phyloP scores from a whole-genome alignment of 2,797 vertebrate genomes.

The Enteromius paludinosus region DNA sequence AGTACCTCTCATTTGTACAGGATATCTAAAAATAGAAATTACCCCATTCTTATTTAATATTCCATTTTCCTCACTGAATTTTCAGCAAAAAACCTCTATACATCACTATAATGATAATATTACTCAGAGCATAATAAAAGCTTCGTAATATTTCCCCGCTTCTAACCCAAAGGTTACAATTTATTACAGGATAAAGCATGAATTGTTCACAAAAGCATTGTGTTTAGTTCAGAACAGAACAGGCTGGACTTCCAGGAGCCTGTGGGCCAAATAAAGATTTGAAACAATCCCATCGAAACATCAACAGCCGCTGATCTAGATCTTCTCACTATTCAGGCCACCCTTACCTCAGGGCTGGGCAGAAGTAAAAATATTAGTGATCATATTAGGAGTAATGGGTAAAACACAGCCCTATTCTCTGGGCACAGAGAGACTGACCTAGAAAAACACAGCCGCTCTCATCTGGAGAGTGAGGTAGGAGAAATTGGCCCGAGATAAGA shows the following conservation, averaged over 20 bases:
- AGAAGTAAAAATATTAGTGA: conserved; percentile 64
- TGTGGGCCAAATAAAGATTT: conserved; percentile 1
- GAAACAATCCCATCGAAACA: conserved; percentile 36
- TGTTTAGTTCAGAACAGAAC: background rate
- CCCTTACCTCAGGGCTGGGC: conserved; percentile 54
- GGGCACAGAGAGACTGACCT: conserved; percentile 61
- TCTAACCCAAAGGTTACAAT: background rate
- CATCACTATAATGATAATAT: background rate
- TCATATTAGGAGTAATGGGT: conserved; percentile 63
- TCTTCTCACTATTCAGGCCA: conserved; percentile 58
- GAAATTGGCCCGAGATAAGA: conserved; percentile 51
- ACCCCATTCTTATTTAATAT: background rate
- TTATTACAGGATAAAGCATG: background rate
- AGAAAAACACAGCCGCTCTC: conserved; percentile 61
- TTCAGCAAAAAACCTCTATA: background rate
- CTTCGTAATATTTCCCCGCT: background rate
- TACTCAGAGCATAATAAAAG: background rate
- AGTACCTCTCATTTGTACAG: conserved; percentile 4
- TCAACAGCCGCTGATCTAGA: conserved; percentile 52
- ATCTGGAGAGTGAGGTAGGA: conserved; percentile 58
- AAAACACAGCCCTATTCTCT: conserved; percentile 61
- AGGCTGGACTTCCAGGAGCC: background rate
- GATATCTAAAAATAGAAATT: conserved; percentile 3
- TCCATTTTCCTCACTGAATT: conserved; percentile 1
- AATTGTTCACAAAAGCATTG: background rate